Conservation (phyloP, 2,113 vertebrate genomes). For the Hippoglossus stenolepis region DNA sequence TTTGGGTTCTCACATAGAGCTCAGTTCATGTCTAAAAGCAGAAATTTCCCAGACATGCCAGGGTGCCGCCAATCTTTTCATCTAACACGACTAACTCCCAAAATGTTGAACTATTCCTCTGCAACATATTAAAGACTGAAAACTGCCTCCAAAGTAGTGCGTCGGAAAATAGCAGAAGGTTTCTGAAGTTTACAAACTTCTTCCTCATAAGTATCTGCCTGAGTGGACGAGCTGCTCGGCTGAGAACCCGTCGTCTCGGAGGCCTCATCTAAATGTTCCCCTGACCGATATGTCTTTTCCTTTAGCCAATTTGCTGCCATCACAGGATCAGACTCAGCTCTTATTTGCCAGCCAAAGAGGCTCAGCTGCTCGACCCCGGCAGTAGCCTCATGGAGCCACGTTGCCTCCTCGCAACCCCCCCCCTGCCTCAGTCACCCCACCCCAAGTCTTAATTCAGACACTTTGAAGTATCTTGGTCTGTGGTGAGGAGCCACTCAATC, state of each 20-base stretch:
- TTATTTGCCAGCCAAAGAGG: conserved; percentile 72
- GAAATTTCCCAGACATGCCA: too few relatives aligned
- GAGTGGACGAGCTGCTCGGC: conserved; percentile 27
- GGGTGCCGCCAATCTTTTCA: too few relatives aligned
- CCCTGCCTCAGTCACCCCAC: conserved; percentile 38
- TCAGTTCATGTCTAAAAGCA: too few relatives aligned
- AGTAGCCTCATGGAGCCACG: conserved; percentile 52
- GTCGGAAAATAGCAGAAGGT: conserved; percentile 1
- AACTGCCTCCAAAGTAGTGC: neutral
- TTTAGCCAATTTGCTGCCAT: conserved; percentile 74
- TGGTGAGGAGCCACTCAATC: conserved; percentile 97
- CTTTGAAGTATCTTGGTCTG: conserved; percentile 96
- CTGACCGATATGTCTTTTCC: conserved; percentile 56
- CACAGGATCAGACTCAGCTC: conserved; percentile 71
- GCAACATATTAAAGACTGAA: neutral
- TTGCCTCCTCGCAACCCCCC: conserved; percentile 44
- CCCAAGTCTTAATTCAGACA: conserved; percentile 84
- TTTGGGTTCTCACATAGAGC: too few relatives aligned
- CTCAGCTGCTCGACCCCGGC: conserved; percentile 70
- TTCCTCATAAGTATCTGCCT: conserved; percentile 30
- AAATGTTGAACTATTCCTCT: neutral
- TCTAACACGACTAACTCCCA: too few relatives aligned
- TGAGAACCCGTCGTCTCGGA: conserved; percentile 19
- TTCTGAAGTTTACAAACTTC: conserved; percentile 56
- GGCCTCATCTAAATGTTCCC: conserved; percentile 56